These are phyloP conservation scores for Carapus acus DNA, from an alignment of 2,797 vertebrate genomes.

Conservation along the genomic window DNA sequence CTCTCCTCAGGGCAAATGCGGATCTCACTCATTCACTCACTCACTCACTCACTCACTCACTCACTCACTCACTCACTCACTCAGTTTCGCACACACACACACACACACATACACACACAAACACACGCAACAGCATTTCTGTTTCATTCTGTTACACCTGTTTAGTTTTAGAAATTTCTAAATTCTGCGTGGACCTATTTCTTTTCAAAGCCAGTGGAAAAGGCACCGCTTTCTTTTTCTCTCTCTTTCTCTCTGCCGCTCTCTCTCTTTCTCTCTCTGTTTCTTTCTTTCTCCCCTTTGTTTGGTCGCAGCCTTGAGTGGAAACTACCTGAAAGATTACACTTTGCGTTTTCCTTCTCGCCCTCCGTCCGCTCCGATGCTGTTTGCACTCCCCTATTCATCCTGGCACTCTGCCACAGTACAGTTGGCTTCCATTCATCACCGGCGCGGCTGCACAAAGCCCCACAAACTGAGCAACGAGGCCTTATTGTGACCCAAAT, in stretches of 20 bases:
- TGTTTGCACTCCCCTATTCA: conserved; percentile 64
- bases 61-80: no score
- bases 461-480: conserved; percentile 64
- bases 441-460: conserved; percentile 53
- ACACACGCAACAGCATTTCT: no score
- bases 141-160: no score
- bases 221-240: conserved; percentile 11
- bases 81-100: no score
- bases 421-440: conserved; percentile 79
- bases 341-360: conserved; percentile 39
- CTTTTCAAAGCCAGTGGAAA: no score
- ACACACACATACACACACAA: no score
- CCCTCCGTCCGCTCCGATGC: conserved; percentile 59
- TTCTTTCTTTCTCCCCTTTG: neutral
- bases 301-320: conserved; percentile 27
- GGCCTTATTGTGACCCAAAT: conserved; percentile 70
- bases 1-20: no score
- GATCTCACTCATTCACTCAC: no score
- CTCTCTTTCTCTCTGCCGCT: conserved; percentile 1
- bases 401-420: conserved; percentile 70
- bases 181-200: no score
- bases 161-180: no score
- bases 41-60: no score
- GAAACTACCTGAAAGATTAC: conserved; percentile 40
- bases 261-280: neutral